A percentile compares a stretch with the other conserved stretches of the same genome.
Conservation (phyloP, 2,113 vertebrate species). For the Macroglossus sobrinus region DNA sequence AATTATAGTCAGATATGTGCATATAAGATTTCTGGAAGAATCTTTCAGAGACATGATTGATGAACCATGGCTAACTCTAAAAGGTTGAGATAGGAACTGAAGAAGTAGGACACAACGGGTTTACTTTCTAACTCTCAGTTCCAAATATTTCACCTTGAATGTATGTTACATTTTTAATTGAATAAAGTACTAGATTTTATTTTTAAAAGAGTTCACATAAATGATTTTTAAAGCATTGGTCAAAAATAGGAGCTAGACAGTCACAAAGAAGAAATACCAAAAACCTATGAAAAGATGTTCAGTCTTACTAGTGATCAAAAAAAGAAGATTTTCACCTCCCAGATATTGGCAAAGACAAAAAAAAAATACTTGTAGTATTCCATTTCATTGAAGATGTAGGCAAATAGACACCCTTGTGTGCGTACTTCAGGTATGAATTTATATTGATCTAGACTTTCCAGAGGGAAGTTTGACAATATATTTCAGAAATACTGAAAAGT, state of each 20-base stretch:
- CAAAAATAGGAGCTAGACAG: background rate
- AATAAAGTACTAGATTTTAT: conserved; percentile 31
- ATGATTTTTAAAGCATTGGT: conserved; percentile 7
- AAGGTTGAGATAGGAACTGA: background rate
- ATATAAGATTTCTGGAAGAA: background rate
- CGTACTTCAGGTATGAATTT: background rate
- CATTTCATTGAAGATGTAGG: background rate
- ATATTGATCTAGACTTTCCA: background rate
- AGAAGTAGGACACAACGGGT: background rate
- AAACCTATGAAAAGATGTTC: background rate
- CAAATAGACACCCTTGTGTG: background rate
- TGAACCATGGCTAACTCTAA: background rate
- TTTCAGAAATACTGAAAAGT: conserved; percentile 24
- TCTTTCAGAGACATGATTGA: background rate
- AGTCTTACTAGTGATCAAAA: background rate
- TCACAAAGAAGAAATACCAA: background rate
- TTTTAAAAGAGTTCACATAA: background rate
- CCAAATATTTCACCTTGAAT: conserved; percentile 11
- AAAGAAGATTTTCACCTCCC: background rate
- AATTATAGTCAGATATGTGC: background rate
- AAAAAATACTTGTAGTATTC: background rate
- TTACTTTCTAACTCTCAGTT: background rate
- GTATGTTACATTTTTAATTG: background rate
- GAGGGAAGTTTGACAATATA: background rate
- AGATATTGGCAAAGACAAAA: background rate